These are phyloP conservation scores for Tympanuchus pallidicinctus DNA, from an alignment of 2,113 vertebrate genomes.

Conservation along the genomic window DNA sequence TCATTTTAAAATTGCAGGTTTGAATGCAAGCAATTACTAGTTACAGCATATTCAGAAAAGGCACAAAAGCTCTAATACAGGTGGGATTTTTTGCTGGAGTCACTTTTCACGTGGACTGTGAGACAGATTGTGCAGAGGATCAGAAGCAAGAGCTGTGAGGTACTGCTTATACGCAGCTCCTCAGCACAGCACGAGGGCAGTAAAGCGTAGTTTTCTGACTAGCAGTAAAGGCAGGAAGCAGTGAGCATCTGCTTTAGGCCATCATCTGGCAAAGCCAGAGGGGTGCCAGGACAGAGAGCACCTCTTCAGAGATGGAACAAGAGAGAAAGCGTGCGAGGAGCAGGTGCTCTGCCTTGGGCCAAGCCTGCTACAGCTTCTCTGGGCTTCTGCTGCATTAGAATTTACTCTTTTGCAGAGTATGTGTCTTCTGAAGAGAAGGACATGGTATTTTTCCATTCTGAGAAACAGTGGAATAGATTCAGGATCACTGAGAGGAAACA, in stretches of 20 bases:
- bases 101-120: not conserved
- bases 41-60: not conserved
- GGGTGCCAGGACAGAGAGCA: not conserved
- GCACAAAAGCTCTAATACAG: not conserved
- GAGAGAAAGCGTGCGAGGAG: not conserved
- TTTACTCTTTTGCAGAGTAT: not conserved
- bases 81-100: not conserved
- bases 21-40: not conserved
- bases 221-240: not conserved
- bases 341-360: rapidly evolving
- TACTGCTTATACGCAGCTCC: not conserved
- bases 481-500: not conserved
- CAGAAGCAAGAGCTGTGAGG: not conserved
- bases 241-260: not conserved
- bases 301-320: not conserved
- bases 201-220: not conserved
- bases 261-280: not conserved
- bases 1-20: not conserved
- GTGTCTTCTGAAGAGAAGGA: not conserved
- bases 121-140: not conserved
- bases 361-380: not conserved
- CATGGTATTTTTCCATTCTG: not conserved
- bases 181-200: not conserved
- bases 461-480: not conserved
- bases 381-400: not conserved